A percentile compares a stretch with the other conserved stretches of the same genome.
These are phyloP conservation scores for Diachasmimorpha longicaudata DNA, from an alignment of 1,140 invertebrate species.

Conservation along the genomic window DNA sequence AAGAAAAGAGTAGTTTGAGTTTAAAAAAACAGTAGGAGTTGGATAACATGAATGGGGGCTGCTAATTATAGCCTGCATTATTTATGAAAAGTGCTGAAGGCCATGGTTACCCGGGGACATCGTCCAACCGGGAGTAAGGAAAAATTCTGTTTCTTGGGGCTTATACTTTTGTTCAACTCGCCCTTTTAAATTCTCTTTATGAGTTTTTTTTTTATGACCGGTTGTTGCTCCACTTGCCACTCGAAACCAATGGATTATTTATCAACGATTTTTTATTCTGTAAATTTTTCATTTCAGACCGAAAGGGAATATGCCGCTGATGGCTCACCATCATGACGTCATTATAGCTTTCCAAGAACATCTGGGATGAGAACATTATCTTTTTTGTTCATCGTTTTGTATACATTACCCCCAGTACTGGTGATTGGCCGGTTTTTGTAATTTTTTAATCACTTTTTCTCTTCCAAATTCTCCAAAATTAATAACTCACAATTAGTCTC, in stretches of 20 bases:
- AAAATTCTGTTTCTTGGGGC: not conserved
- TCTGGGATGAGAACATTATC: not conserved
- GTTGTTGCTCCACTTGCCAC: not conserved
- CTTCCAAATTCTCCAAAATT: too few species aligned
- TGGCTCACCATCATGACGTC: not conserved
- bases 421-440: too few species aligned
- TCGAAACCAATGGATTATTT: not conserved
- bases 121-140: not conserved
- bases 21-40: constrained; percentile 2
- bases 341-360: not conserved
- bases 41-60: constrained; percentile 42
- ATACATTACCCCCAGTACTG: not conserved
- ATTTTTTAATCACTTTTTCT: too few species aligned
- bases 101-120: not conserved
- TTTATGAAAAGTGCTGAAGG: constrained; percentile 39
- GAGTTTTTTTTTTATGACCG: not conserved
- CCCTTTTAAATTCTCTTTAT: not conserved
- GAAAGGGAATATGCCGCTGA: not conserved
- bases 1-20: not conserved
- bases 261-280: not conserved
- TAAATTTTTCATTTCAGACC: not conserved
- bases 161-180: not conserved
- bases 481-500: too few species aligned
- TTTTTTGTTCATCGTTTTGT: not conserved
- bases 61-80: constrained; percentile 55